These are phyloP conservation scores for Notospermus geniculatus DNA, from an alignment of 1,140 invertebrate genomes.

Conservation along the genomic window DNA sequence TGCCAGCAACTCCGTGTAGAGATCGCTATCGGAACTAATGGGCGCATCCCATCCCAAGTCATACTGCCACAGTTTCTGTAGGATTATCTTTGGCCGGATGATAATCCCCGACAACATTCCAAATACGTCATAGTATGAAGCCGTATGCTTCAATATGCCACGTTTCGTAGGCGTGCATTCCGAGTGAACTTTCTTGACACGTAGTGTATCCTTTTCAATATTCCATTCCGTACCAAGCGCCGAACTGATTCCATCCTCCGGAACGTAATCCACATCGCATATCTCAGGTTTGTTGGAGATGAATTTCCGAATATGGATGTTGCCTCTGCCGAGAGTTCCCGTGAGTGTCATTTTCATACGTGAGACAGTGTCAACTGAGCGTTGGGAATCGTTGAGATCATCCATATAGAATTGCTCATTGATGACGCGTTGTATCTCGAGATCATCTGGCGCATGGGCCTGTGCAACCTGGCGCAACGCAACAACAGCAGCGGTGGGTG, in stretches of 20 bases:
- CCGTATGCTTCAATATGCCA: not conserved
- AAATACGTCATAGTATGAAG: constrained; percentile 7
- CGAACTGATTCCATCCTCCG: too few species aligned
- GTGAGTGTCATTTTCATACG: too few species aligned
- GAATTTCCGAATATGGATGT: too few species aligned
- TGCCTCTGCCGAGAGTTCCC: too few species aligned
- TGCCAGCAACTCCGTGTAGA: not conserved
- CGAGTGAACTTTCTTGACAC: not conserved
- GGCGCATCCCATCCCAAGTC: not conserved
- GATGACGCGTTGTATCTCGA: too few species aligned
- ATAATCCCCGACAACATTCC: constrained; percentile 1
- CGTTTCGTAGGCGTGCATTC: not conserved
- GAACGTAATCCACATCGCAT: too few species aligned
- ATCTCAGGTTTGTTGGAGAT: too few species aligned
- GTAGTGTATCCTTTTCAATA: not conserved
- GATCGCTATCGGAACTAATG: constrained; percentile 2
- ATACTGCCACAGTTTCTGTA: not conserved
- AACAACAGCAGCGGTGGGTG: too few species aligned
- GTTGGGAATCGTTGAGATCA: too few species aligned
- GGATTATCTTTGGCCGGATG: not conserved
- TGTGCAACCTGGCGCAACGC: too few species aligned
- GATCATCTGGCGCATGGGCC: not conserved
- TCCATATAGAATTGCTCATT: too few species aligned
- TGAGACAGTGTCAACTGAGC: too few species aligned
- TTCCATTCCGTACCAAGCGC: not conserved